A percentile compares a stretch with the other conserved stretches of the same genome.
Conservation (phyloP, 2,797 vertebrate species). For the Microctenopoma stevenorrisi region DNA sequence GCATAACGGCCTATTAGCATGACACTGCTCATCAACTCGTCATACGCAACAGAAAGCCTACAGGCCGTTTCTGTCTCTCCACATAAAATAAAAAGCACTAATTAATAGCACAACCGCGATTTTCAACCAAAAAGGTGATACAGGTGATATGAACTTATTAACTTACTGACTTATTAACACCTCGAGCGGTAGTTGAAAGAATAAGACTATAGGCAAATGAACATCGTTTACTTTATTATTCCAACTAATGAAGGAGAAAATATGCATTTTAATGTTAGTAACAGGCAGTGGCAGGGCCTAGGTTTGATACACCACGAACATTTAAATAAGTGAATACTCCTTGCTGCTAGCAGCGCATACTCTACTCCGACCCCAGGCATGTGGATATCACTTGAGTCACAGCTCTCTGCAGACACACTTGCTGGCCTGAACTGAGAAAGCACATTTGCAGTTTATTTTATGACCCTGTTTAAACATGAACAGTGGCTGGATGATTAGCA, state of each 20-base stretch:
- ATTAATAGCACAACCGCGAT: constrained; percentile 23
- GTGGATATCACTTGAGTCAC: constrained; percentile 16
- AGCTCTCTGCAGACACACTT: constrained; percentile 20
- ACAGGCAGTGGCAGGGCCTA: not conserved
- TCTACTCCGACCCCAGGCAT: constrained; percentile 1
- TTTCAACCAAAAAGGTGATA: constrained; percentile 48
- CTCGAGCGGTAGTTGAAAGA: not conserved
- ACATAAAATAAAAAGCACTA: constrained; percentile 12
- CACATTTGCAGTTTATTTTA: constrained; percentile 12
- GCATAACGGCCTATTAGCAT: constrained; percentile 20
- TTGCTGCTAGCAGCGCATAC: constrained; percentile 14
- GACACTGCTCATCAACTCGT: constrained; percentile 10
- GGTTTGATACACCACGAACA: not conserved
- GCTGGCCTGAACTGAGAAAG: not conserved
- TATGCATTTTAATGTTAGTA: not conserved
- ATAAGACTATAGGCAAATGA: not conserved
- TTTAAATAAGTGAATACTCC: not conserved
- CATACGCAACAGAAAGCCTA: constrained; percentile 53
- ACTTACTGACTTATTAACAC: not conserved
- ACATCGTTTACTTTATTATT: constrained; percentile 3
- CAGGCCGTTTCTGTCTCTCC: constrained; percentile 53
- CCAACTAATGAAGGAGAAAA: too few species aligned
- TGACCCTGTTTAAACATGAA: constrained; percentile 18
- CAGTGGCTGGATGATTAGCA: constrained; percentile 30
- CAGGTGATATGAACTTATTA: not conserved